Percentiles rank a stretch among this genome's conserved stretches.
phyloP scores from a whole-genome alignment of 2,888 invertebrate species.

The Platycheirus albimanus region DNA sequence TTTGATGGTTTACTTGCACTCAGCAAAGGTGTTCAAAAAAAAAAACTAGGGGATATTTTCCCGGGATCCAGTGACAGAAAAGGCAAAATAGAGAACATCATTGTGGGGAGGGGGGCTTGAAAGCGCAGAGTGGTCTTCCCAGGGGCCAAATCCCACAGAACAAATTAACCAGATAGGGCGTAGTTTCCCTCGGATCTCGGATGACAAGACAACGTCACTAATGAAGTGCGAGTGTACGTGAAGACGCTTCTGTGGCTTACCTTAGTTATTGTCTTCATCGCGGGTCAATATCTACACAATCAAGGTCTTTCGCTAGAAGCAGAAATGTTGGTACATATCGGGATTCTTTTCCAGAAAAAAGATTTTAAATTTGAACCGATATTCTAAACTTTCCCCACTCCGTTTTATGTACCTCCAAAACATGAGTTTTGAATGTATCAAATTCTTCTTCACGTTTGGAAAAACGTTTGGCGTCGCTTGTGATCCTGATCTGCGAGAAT shows the following conservation, averaged over 20 bases:
- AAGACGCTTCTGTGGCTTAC: conserved; percentile 96
- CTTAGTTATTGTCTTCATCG: conserved; percentile 97
- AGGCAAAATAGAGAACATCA: conserved; percentile 99
- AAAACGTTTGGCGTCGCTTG: too few species aligned
- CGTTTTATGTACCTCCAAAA: too few species aligned
- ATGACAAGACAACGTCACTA: conserved; percentile 98
- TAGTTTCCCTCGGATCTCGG: conserved; percentile 99
- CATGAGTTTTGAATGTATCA: too few species aligned
- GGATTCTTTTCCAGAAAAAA: too few species aligned
- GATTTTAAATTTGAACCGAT: too few species aligned
- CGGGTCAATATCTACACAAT: conserved; percentile 99
- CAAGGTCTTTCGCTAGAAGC: too few species aligned
- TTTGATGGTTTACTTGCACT: conserved; percentile 99
- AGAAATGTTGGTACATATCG: too few species aligned
- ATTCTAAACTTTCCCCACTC: too few species aligned
- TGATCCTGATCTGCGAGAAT: too few species aligned
- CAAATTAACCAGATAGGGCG: conserved; percentile 98
- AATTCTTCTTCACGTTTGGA: too few species aligned
- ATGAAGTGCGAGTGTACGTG: conserved; percentile 99
- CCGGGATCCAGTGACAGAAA: conserved; percentile 99
- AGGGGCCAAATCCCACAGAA: conserved; percentile 99
- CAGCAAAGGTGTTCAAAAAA: conserved; percentile 99
- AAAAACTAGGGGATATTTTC: conserved; percentile 99
- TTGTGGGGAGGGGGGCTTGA: conserved; percentile 95
- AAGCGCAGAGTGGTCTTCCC: conserved; percentile 98